Evolutionary conservation across 1,140 invertebrate genomes (phyloP).

Genomic region (Saccostrea echinata): DNA sequence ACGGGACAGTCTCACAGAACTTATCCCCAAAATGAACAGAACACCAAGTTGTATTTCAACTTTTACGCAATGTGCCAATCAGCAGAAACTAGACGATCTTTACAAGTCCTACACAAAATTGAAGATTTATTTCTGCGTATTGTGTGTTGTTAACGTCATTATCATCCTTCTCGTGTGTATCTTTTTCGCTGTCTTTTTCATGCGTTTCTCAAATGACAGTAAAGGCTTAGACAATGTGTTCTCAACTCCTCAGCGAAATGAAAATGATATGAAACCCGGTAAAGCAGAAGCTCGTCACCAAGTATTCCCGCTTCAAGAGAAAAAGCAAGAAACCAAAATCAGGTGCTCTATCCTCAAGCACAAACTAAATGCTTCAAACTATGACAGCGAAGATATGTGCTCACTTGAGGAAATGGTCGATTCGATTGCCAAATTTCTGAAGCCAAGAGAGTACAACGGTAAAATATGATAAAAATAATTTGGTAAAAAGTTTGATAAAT

Average conservation of each 20-base stretch:
- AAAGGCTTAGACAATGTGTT: background rate
- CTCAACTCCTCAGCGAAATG: background rate
- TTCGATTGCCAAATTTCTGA: conserved; percentile 4
- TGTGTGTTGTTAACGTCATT: conserved; percentile 41
- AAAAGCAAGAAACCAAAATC: background rate
- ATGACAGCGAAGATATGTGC: background rate
- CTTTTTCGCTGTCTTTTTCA: conserved; percentile 42
- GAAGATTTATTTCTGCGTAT: conserved; percentile 35
- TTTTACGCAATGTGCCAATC: background rate
- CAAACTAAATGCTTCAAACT: background rate
- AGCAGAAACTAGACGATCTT: background rate
- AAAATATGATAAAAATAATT: background rate
- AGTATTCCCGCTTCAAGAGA: background rate
- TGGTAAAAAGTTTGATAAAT: background rate
- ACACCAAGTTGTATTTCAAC: conserved; percentile 18
- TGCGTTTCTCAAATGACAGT: conserved; percentile 20
- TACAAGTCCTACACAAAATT: conserved; percentile 38
- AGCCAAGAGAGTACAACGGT: conserved; percentile 27
- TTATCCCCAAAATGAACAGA: background rate
- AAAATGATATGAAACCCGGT: background rate
- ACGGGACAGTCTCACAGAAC: background rate
- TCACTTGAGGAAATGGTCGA: background rate
- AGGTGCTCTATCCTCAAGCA: background rate
- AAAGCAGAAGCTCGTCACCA: background rate
- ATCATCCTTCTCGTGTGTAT: conserved; percentile 35